phyloP scores from a whole-genome alignment of 1,140 invertebrate genomes.

The Pristionchus pacificus region DNA sequence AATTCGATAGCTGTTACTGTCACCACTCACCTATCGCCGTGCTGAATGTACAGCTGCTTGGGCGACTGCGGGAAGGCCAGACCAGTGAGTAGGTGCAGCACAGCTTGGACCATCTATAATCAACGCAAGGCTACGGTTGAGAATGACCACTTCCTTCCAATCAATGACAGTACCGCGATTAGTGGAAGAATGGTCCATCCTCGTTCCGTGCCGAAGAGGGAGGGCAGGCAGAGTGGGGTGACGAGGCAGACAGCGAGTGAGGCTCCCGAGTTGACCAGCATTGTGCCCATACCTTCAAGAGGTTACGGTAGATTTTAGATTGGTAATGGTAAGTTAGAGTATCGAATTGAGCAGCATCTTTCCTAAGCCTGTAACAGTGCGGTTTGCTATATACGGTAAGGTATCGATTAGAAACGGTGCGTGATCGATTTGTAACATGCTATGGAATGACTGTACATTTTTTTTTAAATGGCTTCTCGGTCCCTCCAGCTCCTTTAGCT shows the following conservation, averaged over 20 bases:
- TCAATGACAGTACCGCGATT: conserved; percentile 8
- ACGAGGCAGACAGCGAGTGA: conserved; percentile 31
- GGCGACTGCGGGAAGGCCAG: conserved; percentile 40
- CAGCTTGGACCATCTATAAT: conserved; percentile 33
- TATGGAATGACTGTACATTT: no score
- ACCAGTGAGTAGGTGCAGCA: conserved; percentile 30
- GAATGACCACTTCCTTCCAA: neutral
- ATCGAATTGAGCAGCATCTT: no score
- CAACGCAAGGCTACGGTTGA: conserved; percentile 31
- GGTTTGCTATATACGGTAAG: no score
- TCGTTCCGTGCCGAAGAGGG: conserved; percentile 33
- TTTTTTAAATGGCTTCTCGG: no score
- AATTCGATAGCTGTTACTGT: neutral
- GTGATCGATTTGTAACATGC: no score
- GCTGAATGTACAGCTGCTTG: conserved; percentile 43
- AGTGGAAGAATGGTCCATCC: conserved; percentile 30
- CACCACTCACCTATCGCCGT: conserved; percentile 9
- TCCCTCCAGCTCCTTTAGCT: no score
- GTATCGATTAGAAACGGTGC: no score
- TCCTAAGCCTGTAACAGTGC: no score
- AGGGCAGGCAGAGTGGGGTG: conserved; percentile 38
- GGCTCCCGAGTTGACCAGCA: conserved; percentile 38
- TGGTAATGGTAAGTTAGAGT: conserved; percentile 9
- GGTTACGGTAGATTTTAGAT: neutral
- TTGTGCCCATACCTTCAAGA: conserved; percentile 31